Percentiles rank a stretch among this genome's conserved stretches.
Evolutionary conservation across 2,888 invertebrate genomes (phyloP).

Genomic region (Phaonia tiefii): DNA sequence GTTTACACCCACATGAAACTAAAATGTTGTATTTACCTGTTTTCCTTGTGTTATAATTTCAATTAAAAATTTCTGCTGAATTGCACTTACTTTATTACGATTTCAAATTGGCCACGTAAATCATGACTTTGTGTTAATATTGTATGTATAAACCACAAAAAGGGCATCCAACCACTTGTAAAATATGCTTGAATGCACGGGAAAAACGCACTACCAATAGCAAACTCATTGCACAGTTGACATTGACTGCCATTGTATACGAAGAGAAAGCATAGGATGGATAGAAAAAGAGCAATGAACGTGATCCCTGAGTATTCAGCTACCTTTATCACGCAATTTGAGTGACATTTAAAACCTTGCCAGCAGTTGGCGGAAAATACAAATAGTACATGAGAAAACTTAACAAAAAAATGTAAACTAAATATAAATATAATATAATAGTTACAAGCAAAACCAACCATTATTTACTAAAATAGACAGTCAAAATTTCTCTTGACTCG

Average conservation of each 20-base stretch:
- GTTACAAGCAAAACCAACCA: too few species aligned
- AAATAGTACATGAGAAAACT: too few species aligned
- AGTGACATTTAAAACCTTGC: conserved; percentile 14
- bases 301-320: conserved; percentile 13
- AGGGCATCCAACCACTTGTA: conserved; percentile 54
- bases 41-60: conserved; percentile 44
- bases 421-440: too few species aligned
- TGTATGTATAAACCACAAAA: conserved; percentile 50
- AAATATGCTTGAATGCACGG: conserved; percentile 35
- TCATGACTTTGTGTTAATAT: conserved; percentile 29
- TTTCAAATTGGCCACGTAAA: conserved; percentile 4
- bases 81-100: conserved; percentile 48
- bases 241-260: neutral
- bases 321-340: conserved; percentile 13
- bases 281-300: neutral
- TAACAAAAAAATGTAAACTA: too few species aligned
- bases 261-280: too few species aligned
- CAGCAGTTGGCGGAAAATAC: too few species aligned
- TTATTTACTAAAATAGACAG: too few species aligned
- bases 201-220: neutral
- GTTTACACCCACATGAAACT: too few species aligned
- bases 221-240: neutral
- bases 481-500: too few species aligned
- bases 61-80: conserved; percentile 55
- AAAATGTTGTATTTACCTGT: conserved; percentile 28